Conservation (phyloP, 2,797 vertebrate species). For the Leptoclinus maculatus region DNA sequence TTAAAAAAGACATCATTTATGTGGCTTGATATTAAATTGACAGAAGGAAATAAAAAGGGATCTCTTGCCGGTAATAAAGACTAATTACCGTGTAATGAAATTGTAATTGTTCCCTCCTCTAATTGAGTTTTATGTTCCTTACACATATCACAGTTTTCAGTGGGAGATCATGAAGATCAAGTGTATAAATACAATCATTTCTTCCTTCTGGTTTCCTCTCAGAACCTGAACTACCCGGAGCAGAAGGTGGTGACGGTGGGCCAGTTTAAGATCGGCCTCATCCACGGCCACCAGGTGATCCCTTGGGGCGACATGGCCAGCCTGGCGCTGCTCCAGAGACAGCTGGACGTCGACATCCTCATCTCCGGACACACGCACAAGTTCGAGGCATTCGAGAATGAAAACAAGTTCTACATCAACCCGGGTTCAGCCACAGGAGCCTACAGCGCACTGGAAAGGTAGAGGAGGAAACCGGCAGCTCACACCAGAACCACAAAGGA, state of each 20-base stretch:
- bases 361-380: constrained; percentile 99
- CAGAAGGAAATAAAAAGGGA: neutral
- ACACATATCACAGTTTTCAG: neutral
- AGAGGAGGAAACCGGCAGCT: constrained; percentile 23
- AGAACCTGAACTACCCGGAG: constrained; percentile 98
- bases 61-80: neutral
- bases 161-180: neutral
- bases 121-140: neutral
- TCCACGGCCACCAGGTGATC: constrained; percentile 98
- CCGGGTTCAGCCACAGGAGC: constrained; percentile 98
- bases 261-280: constrained; percentile 98
- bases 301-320: constrained; percentile 99
- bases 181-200: neutral
- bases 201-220: neutral
- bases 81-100: constrained; percentile 22
- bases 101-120: neutral
- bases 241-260: constrained; percentile 99
- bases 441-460: constrained; percentile 97
- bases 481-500: neutral
- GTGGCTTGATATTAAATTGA: constrained; percentile 3
- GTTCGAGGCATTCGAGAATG: constrained; percentile 98
- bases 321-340: constrained; percentile 94
- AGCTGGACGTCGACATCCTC: constrained; percentile 98
- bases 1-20: neutral
- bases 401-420: constrained; percentile 99